A percentile compares a stretch with the other conserved stretches of the same genome.
Conservation (phyloP, 1,140 invertebrate species). For the Pseudachorutes palmiensis region DNA sequence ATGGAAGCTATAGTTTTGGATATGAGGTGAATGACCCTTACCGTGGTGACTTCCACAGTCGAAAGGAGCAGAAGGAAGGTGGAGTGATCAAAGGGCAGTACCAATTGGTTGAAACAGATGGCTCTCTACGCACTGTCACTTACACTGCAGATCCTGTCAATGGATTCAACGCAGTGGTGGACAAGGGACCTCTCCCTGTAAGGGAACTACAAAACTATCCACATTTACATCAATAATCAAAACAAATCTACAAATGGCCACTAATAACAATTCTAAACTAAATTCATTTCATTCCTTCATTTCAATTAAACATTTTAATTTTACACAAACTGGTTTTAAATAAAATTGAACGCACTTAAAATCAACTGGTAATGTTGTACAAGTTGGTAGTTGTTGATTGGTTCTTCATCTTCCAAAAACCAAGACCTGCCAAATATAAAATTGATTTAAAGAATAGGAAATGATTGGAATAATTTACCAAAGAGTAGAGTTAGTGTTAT, state of each 20-base stretch:
- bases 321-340: too few species aligned
- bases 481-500: too few species aligned
- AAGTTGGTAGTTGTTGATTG: too few species aligned
- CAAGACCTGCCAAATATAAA: too few species aligned
- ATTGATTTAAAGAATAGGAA: too few species aligned
- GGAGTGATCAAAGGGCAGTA: neutral
- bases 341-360: too few species aligned
- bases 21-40: constrained; percentile 31
- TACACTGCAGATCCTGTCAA: constrained; percentile 36
- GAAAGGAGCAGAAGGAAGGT: neutral
- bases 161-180: constrained; percentile 27
- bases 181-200: constrained; percentile 19
- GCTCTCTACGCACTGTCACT: constrained; percentile 25
- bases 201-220: constrained; percentile 9
- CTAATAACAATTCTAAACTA: neutral
- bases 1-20: constrained; percentile 21
- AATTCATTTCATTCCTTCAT: too few species aligned
- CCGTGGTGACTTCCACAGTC: constrained; percentile 38
- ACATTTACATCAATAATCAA: neutral
- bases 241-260: neutral
- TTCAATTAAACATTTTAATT: too few species aligned
- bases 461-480: too few species aligned
- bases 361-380: too few species aligned
- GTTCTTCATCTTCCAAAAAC: too few species aligned
- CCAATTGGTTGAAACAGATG: neutral